Percentiles rank a stretch among this genome's conserved stretches.
Evolutionary conservation across 2,113 vertebrate genomes (phyloP).

Genomic region (Turdus rufiventris): DNA sequence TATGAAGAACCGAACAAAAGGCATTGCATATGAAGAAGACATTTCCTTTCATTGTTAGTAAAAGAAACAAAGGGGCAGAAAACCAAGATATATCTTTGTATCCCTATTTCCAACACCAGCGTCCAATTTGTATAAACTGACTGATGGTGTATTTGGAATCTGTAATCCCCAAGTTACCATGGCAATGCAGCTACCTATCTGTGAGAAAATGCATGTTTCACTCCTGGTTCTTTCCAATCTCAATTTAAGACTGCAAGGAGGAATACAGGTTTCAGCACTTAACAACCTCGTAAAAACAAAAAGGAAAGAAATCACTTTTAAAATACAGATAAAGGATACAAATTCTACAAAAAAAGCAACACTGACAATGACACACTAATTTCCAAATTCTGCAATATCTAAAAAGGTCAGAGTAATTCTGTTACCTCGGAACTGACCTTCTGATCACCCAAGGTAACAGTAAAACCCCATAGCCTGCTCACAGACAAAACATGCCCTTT

Average conservation of each 20-base stretch:
- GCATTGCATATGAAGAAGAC: background rate
- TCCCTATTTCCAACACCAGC: background rate
- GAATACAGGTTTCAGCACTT: background rate
- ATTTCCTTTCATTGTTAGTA: background rate
- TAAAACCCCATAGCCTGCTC: background rate
- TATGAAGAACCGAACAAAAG: background rate
- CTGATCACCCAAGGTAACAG: background rate
- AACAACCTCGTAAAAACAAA: background rate
- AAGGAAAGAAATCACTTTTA: background rate
- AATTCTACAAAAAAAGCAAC: background rate
- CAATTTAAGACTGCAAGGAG: background rate
- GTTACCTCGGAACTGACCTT: background rate
- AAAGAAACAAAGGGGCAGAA: background rate
- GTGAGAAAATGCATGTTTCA: background rate
- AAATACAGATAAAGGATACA: background rate
- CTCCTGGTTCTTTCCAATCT: background rate
- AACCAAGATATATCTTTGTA: background rate
- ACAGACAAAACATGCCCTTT: background rate
- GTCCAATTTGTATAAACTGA: background rate
- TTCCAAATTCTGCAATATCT: background rate
- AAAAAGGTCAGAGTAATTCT: background rate
- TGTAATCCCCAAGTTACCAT: slow-evolving; percentile 19
- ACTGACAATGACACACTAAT: background rate
- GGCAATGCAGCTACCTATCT: slow-evolving; percentile 31
- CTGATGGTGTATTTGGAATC: background rate